Base-by-base conservation (phyloP, 2,113 vertebrate species). In the Sylvia atricapilla region DNA sequence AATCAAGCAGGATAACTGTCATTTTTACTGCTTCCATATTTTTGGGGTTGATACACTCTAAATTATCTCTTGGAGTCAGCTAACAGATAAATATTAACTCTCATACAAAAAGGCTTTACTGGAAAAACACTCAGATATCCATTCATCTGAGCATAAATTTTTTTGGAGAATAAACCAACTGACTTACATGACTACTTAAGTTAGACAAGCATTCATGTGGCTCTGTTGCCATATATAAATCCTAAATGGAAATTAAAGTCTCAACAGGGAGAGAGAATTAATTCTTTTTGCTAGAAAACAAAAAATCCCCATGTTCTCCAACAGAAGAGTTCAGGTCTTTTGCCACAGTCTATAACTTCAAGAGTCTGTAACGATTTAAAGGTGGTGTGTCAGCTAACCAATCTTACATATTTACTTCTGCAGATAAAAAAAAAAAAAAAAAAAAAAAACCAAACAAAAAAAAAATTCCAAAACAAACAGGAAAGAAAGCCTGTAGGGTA, bases 151-250 rank as follows among this genome's bases (percentile, higher is more conserved):
- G 27, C 17, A 90, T 14, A 59, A 56, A 70, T 4, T 46, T 31
- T 22, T 14, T 37, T 2, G 5, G 21, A 18, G 10, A 2, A 20
- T 47, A 76, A 37, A 13, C 0, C 15, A 77, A 20, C 14, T 85
- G n/a, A 49, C 33, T 58, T 75, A 58, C 60, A 17, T 21, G n/a
- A 66, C 30, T 68, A 33, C 11, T 63, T 50, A 11, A 78, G 8
- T 66, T 49, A 69, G 19, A 43, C 16, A 70, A 70, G 19, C 24
- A 55, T 59, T 74, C 28, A 37, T 37, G 37, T 37, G 37, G 37
- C 37, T 37, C 37, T 37, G 37, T 37, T 37, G 37, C 37, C 37
- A 78, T 0, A 3, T 43, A 41, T 22, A 19, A 79, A 79, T 67
- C 58, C 21, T n/a, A 66, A 27, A 67, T 1, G 2, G 20, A 63